Percentiles rank a stretch among this genome's conserved stretches.
These are phyloP conservation scores for Silurus asotus DNA, from an alignment of 2,113 vertebrate species.

Conservation along the genomic window DNA sequence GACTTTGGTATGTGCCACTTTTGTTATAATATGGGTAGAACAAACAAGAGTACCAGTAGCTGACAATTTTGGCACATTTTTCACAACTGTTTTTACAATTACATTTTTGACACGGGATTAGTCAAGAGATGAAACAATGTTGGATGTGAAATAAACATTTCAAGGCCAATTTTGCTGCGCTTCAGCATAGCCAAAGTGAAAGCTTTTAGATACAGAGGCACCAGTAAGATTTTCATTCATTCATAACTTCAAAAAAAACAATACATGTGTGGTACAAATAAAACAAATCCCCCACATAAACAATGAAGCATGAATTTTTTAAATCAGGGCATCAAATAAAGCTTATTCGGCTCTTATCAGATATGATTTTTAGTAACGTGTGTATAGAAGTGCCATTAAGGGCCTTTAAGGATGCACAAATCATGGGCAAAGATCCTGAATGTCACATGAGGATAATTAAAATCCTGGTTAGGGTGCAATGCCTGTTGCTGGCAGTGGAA, in stretches of 20 bases:
- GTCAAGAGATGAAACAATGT: neutral
- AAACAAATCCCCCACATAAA: neutral
- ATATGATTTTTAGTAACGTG: neutral
- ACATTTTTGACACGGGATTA: neutral
- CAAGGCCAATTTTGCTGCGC: neutral
- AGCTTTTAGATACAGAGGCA: neutral
- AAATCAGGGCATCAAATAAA: neutral
- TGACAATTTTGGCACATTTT: neutral
- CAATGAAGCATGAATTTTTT: neutral
- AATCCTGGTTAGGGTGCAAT: constrained; percentile 58
- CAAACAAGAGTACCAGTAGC: neutral
- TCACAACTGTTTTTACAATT: neutral
- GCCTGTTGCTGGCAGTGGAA: constrained; percentile 50
- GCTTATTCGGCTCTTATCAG: neutral
- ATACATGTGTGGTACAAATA: neutral
- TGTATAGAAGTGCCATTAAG: neutral
- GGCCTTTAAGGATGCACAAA: neutral
- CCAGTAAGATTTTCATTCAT: neutral
- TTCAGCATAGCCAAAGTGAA: neutral
- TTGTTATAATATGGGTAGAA: no score
- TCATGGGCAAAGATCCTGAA: constrained; percentile 31
- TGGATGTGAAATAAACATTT: constrained; percentile 1
- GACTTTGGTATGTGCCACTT: neutral
- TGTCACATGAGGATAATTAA: constrained; percentile 59
- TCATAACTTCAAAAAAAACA: neutral